These are phyloP conservation scores for Acanthosepion pharaonis DNA, from an alignment of 2,888 invertebrate species.

Conservation along the genomic window DNA sequence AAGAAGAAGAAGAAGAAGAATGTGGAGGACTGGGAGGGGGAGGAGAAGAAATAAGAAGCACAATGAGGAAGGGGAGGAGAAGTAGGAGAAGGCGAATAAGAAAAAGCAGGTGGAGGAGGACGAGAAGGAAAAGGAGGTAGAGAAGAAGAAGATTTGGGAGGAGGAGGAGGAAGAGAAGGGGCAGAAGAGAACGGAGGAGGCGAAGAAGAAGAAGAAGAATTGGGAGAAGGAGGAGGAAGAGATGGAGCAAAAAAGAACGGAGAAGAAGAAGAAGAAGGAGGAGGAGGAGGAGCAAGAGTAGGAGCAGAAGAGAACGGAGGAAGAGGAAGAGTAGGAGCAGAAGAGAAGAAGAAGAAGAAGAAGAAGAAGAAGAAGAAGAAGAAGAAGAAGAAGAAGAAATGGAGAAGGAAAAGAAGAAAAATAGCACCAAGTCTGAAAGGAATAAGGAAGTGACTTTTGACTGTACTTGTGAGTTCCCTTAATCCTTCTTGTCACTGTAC, in stretches of 20 bases:
- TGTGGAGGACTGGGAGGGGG: too few relatives aligned
- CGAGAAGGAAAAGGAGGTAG: too few relatives aligned
- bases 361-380: neutral
- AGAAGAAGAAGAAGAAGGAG: neutral
- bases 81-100: too few relatives aligned
- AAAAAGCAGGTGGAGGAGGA: too few relatives aligned
- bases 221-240: neutral
- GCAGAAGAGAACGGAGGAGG: neutral
- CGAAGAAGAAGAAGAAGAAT: neutral
- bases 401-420: neutral
- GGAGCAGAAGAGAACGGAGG: neutral
- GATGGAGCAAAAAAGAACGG: neutral
- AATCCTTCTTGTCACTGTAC: too few relatives aligned
- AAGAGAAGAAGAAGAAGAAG: neutral
- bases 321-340: neutral
- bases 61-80: too few relatives aligned
- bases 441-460: neutral
- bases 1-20: too few relatives aligned
- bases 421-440: neutral
- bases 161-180: neutral
- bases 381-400: neutral
- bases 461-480: too few relatives aligned
- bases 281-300: neutral
- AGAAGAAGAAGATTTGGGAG: neutral
- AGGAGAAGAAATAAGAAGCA: too few relatives aligned